Conservation (phyloP, 2,888 invertebrate species). For the Reticulitermes lucifugus region DNA sequence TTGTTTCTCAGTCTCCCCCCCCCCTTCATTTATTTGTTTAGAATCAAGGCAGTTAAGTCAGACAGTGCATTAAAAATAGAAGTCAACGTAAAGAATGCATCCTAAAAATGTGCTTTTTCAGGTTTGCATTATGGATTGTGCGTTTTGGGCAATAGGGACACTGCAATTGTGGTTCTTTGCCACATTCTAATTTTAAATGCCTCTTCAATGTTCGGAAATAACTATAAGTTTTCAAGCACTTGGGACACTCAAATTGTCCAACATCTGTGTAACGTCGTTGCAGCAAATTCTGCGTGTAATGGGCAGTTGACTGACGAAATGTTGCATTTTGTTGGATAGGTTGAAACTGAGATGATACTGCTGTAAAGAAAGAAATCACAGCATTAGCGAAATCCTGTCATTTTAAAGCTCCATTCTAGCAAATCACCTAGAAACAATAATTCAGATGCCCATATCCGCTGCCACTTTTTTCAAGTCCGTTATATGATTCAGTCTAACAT, state of each 20-base stretch:
- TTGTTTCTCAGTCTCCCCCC: no score
- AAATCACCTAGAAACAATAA: background rate
- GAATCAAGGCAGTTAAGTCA: no score
- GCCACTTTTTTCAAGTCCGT: no score
- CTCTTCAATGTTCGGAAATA: constrained; percentile 21
- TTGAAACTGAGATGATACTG: background rate
- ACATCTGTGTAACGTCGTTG: background rate
- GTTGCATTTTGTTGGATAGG: background rate
- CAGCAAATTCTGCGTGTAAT: background rate
- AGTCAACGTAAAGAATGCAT: background rate
- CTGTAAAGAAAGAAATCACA: constrained; percentile 8
- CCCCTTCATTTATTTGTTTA: no score
- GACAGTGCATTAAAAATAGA: no score
- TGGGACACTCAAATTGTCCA: constrained; percentile 15
- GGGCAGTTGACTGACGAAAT: background rate
- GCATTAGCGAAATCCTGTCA: background rate
- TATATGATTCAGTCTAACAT: no score
- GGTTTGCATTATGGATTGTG: constrained; percentile 5
- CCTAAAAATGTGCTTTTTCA: constrained; percentile 8
- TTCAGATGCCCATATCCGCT: no score
- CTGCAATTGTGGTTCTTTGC: constrained; percentile 23
- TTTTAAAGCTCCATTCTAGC: background rate
- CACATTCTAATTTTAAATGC: constrained; percentile 25
- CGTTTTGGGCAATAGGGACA: constrained; percentile 26
- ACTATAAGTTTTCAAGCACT: constrained; percentile 20